Conservation (phyloP, 2,797 vertebrate genomes). For the Acanthiza pusilla region DNA sequence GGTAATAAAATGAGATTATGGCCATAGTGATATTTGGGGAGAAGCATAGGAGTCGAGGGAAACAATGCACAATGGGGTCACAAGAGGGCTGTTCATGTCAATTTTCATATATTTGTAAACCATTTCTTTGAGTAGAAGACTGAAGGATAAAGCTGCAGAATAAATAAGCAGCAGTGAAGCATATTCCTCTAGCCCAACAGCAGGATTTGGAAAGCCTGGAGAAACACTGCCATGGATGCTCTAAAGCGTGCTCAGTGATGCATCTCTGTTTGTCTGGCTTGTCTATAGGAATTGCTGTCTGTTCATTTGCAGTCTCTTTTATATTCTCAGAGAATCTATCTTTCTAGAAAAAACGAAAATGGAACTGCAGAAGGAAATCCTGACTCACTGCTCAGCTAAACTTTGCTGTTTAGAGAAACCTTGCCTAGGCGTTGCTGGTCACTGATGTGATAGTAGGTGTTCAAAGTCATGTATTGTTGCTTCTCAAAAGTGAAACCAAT, state of each 20-base stretch:
- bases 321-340: constrained; percentile 21
- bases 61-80: not conserved
- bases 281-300: not conserved
- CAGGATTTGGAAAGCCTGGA: not conserved
- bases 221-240: not conserved
- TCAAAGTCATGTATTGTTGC: constrained; percentile 49
- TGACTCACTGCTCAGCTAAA: constrained; percentile 15
- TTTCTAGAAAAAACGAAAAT: constrained; percentile 31
- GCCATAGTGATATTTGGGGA: not conserved
- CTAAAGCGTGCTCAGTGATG: not conserved
- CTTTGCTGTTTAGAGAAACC: not conserved
- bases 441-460: constrained; percentile 45
- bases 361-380: not conserved
- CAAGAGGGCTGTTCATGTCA: not conserved
- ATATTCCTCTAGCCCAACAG: not conserved
- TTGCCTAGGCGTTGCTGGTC: constrained; percentile 13
- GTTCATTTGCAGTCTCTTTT: constrained; percentile 8
- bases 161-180: not conserved
- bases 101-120: not conserved
- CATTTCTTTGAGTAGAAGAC: not conserved
- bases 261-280: constrained; percentile 24
- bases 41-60: not conserved
- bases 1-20: not conserved
- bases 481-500: constrained; percentile 36
- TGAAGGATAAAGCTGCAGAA: not conserved